These are phyloP conservation scores for Nebria brevicollis DNA, from an alignment of 2,888 invertebrate species.

Conservation along the genomic window DNA sequence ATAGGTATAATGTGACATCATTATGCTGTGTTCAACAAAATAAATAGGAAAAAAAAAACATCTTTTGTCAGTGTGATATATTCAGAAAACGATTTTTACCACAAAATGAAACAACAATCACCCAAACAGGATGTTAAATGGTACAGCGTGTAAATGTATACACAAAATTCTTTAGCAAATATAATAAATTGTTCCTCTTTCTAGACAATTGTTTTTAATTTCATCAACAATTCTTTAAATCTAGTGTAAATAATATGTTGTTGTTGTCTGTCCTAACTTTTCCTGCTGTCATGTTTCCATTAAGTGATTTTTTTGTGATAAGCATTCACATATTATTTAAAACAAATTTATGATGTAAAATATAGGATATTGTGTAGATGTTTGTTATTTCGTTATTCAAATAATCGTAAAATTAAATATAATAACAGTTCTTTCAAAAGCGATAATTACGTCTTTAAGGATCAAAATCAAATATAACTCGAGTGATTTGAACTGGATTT, in stretches of 20 bases:
- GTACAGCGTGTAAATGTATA: not conserved
- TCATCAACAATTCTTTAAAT: not conserved
- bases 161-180: not conserved
- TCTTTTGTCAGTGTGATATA: not conserved
- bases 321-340: too few relatives aligned
- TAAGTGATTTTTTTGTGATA: too few relatives aligned
- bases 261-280: not conserved
- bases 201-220: not conserved
- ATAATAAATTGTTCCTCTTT: not conserved
- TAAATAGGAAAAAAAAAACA: not conserved
- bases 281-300: too few relatives aligned
- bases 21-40: not conserved
- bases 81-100: not conserved
- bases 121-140: not conserved
- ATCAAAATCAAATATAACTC: not conserved
- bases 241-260: not conserved
- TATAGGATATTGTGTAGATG: not conserved
- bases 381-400: not conserved
- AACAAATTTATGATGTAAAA: too few relatives aligned
- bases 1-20: constrained; percentile 3
- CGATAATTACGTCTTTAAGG: not conserved
- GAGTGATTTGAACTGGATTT: not conserved
- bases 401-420: too few relatives aligned
- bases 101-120: not conserved
- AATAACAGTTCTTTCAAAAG: not conserved